Conservation (phyloP, 1,140 invertebrate genomes). For the Aphidius gifuensis region DNA sequence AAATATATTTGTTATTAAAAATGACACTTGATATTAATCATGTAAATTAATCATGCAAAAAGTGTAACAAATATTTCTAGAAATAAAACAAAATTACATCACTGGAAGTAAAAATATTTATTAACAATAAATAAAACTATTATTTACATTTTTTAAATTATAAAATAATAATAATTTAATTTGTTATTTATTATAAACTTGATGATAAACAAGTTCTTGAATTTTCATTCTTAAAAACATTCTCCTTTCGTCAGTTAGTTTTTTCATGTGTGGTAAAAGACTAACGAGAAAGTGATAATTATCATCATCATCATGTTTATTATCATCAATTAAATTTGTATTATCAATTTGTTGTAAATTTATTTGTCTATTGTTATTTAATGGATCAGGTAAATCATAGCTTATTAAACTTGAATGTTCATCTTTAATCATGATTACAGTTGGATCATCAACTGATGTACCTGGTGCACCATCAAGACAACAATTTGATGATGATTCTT, state of each 20-base stretch:
- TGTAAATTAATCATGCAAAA: too few relatives aligned
- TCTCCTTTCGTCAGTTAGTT: constrained; percentile 42
- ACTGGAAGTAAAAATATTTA: background rate
- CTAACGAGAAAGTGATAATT: constrained; percentile 54
- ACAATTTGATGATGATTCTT: too few relatives aligned
- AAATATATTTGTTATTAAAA: too few relatives aligned
- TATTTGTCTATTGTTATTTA: constrained; percentile 17
- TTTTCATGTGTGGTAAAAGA: constrained; percentile 48
- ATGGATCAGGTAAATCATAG: too few relatives aligned
- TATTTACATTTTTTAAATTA: background rate
- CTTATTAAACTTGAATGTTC: too few relatives aligned
- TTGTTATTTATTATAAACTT: constrained; percentile 47
- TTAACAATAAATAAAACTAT: background rate
- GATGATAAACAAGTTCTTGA: constrained; percentile 51
- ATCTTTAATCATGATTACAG: too few relatives aligned
- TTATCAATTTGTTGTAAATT: constrained; percentile 25
- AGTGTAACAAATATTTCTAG: too few relatives aligned
- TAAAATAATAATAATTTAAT: constrained; percentile 1
- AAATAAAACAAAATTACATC: too few relatives aligned
- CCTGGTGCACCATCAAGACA: too few relatives aligned
- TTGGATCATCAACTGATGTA: too few relatives aligned
- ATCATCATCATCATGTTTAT: constrained; percentile 33
- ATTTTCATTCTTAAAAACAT: constrained; percentile 52
- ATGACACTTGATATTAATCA: too few relatives aligned
- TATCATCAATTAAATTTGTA: constrained; percentile 35